Percentiles rank a stretch among this genome's conserved stretches.
These are phyloP conservation scores for Sabatieria punctata DNA, from an alignment of 2,888 invertebrate genomes.

Conservation along the genomic window DNA sequence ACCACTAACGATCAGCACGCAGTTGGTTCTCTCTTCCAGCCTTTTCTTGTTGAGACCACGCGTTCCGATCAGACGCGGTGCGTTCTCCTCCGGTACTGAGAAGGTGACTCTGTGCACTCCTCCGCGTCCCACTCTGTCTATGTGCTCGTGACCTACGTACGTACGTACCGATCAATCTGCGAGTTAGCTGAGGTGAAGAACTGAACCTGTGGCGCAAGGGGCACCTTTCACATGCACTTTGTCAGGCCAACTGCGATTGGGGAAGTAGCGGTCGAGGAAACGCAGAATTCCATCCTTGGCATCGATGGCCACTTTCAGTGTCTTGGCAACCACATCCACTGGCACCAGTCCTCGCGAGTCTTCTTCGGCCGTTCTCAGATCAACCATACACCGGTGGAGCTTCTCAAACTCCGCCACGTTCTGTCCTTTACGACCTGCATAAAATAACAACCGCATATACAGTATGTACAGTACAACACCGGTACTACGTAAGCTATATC, in stretches of 20 bases:
- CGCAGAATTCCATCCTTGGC: neutral
- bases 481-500: too few relatives aligned
- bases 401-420: neutral
- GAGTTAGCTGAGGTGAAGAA: too few relatives aligned
- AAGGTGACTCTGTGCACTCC: slow-evolving; percentile 6
- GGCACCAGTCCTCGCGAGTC: neutral
- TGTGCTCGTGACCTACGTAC: too few relatives aligned
- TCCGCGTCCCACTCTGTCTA: too few relatives aligned
- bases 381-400: neutral
- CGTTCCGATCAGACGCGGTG: slow-evolving; percentile 14
- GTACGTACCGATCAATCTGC: too few relatives aligned
- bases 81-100: slow-evolving; percentile 12
- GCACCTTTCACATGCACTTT: too few relatives aligned
- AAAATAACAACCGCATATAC: neutral
- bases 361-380: neutral
- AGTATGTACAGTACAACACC: too few relatives aligned
- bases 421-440: neutral
- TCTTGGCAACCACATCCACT: neutral
- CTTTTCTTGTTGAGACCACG: slow-evolving; percentile 13
- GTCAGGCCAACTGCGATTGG: neutral
- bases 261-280: neutral
- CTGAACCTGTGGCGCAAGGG: too few relatives aligned
- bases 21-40: slow-evolving; percentile 12
- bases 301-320: neutral
- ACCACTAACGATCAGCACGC: slow-evolving; percentile 10